Base-by-base conservation (phyloP, 2,797 vertebrate genomes). In the Crenichthys baileyi region DNA sequence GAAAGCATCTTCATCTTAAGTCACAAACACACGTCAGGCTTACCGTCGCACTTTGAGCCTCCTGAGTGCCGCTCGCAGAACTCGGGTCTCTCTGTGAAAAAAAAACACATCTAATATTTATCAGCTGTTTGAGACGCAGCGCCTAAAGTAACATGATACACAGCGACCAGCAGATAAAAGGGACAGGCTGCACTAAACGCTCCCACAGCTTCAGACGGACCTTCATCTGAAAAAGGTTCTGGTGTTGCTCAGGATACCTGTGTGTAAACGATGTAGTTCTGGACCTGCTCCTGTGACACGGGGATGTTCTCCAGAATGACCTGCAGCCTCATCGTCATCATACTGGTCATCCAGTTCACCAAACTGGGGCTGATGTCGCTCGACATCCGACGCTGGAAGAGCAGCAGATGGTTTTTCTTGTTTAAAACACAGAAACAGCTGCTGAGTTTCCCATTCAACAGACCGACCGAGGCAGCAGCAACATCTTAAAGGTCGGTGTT, bases 331-430 rank as follows among this genome's bases (percentile, higher is more conserved):
- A 97, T 96, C 0, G 97, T 96, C 96, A 98, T 97, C 96, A 98
- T 97, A 50, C 97, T 96, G 82, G 97, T 97, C 94, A 98, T 95
- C 97, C 97, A 98, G 94, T 96, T 97, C 73, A 98, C 97, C 90
- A 98, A 93, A 13, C 96, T 96, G 0, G 97, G 97, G 81, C 96
- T 97, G 81, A 98, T 97, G 72, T 97, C 97, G 2, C 96, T 96
- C 1, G 97, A 98, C 95, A 98, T 97, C 51, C 97, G 95, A 80
- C 97, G 95, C 97, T 98, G 91, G 67, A 87, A 50, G 29, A 26
- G 61, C 13, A 65, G 61, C 36, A 39, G 61, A 65, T 39, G 18
- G 20, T 18, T 11, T 39, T 55, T 39, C 16, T n/a, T 63, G 61
- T 63, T 63, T 31, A 61, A 36, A 31, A 50, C 48, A 16, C 11